A percentile compares a stretch with the other conserved stretches of the same genome.
These are phyloP conservation scores for Phragmatobia fuliginosa DNA, from an alignment of 2,888 invertebrate genomes.

Conservation along the genomic window DNA sequence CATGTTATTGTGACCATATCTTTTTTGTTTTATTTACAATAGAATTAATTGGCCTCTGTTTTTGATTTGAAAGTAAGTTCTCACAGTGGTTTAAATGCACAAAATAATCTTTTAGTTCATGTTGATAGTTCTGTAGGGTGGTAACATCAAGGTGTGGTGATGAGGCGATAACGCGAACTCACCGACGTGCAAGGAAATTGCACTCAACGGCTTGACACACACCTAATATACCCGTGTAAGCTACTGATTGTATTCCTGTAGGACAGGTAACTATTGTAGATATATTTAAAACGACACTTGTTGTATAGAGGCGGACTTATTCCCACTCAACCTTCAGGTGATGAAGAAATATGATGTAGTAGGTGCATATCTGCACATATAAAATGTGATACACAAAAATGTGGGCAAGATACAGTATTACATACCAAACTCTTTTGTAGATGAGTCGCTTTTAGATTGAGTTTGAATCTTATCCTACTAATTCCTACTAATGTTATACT, in stretches of 20 bases:
- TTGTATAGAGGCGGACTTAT: too few relatives aligned
- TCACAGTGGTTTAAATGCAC: not conserved
- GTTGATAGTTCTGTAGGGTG: not conserved
- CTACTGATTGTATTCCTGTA: not conserved
- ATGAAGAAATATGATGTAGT: too few relatives aligned
- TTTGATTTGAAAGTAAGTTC: not conserved
- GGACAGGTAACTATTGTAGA: not conserved
- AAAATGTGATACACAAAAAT: not conserved
- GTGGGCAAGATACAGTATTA: not conserved
- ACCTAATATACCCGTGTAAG: constrained; percentile 1
- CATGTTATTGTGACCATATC: too few relatives aligned
- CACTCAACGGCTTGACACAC: constrained; percentile 41
- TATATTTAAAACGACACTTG: too few relatives aligned
- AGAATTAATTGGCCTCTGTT: too few relatives aligned
- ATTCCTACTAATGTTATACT: too few relatives aligned
- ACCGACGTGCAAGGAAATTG: constrained; percentile 53
- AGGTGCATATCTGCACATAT: too few relatives aligned
- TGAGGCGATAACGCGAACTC: constrained; percentile 40
- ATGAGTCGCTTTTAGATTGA: too few relatives aligned
- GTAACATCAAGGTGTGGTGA: constrained; percentile 47
- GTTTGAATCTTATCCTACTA: too few relatives aligned
- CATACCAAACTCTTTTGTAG: too few relatives aligned
- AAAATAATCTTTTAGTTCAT: not conserved
- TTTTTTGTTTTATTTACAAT: too few relatives aligned
- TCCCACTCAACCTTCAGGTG: too few relatives aligned